Evolutionary conservation across 92 coral and sea anemone genomes (phyloP).

Genomic region (Phenganax marumi): DNA sequence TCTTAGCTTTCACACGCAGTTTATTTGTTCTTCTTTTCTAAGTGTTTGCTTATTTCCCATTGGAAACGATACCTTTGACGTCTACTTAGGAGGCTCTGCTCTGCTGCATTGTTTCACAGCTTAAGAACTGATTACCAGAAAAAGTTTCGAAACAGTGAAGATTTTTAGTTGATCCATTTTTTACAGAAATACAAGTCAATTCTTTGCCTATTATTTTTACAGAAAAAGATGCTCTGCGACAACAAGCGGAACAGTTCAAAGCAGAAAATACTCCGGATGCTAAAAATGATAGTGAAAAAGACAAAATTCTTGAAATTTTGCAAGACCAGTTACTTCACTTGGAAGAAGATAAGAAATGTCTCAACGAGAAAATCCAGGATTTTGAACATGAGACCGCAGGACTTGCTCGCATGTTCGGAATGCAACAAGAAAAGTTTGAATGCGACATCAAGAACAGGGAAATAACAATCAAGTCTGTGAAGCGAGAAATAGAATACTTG

Average conservation of each 20-base stretch:
- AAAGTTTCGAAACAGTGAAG: too few species aligned
- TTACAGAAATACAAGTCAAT: background rate
- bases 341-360: slow-evolving; percentile 30
- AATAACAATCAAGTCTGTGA: background rate
- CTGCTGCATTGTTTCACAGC: too few species aligned
- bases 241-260: background rate
- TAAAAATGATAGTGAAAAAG: background rate
- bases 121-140: too few species aligned
- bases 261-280: background rate
- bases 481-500: slow-evolving; percentile 13
- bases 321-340: slow-evolving; percentile 16
- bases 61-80: too few species aligned
- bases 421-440: slow-evolving; percentile 36
- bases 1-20: too few species aligned
- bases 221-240: background rate
- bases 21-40: too few species aligned
- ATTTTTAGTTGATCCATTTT: background rate
- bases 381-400: slow-evolving; percentile 32
- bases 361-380: slow-evolving; percentile 1
- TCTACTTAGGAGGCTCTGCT: too few species aligned
- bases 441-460: slow-evolving; percentile 16
- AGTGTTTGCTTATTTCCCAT: too few species aligned
- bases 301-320: background rate
- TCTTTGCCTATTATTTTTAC: background rate
- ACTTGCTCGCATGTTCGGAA: slow-evolving; percentile 23